Percentiles rank a stretch among this genome's conserved stretches.
These are phyloP conservation scores for Grapholita molesta DNA, from an alignment of 1,140 invertebrate species.

Conservation along the genomic window DNA sequence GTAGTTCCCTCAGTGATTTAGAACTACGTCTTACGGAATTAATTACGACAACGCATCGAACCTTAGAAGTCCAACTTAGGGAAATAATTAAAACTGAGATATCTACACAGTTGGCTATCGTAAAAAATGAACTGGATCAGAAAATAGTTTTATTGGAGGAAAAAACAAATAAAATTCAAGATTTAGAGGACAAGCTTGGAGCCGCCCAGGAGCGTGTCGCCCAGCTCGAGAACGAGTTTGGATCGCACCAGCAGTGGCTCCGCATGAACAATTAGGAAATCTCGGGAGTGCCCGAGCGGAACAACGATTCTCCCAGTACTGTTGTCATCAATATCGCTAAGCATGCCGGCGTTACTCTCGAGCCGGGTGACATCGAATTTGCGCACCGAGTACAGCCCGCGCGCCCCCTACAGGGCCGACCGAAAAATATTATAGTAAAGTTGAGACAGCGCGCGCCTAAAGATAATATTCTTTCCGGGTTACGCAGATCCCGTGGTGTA, in stretches of 20 bases:
- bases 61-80: background rate
- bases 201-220: background rate
- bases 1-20: background rate
- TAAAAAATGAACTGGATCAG: background rate
- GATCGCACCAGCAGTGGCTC: background rate
- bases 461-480: background rate
- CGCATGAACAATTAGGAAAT: background rate
- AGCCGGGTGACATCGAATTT: conserved; percentile 3
- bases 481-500: no score
- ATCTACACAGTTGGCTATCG: background rate
- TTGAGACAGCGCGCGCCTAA: background rate
- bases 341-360: background rate
- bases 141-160: background rate
- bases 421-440: background rate
- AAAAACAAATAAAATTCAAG: conserved; percentile 12
- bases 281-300: background rate
- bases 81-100: background rate
- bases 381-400: conserved; percentile 9
- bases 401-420: background rate
- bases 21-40: background rate
- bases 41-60: background rate
- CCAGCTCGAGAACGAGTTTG: background rate
- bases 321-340: background rate
- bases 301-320: background rate
- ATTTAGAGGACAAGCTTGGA: background rate